A percentile compares a stretch with the other conserved stretches of the same genome.
phyloP scores from a whole-genome alignment of 2,888 invertebrate genomes.

The Hydraecia micacea region DNA sequence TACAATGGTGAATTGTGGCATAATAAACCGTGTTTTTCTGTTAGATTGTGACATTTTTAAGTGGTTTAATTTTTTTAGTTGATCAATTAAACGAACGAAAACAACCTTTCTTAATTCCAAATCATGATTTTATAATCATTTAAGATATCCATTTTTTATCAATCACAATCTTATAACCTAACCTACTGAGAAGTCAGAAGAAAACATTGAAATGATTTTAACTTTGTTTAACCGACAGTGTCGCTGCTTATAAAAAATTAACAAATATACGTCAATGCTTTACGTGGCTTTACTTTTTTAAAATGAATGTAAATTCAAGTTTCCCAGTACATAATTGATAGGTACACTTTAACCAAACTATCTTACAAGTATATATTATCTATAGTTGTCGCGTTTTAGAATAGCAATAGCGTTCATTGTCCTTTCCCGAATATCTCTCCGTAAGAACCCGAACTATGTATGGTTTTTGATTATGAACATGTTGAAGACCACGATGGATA shows the following conservation, averaged over 20 bases:
- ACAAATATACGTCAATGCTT: background rate
- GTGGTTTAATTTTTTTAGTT: background rate
- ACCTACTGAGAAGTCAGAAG: background rate
- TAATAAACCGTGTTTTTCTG: background rate
- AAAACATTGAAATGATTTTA: background rate
- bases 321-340: background rate
- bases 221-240: background rate
- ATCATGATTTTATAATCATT: conserved; percentile 1
- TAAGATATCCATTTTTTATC: background rate
- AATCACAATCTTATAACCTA: background rate
- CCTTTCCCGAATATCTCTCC: background rate
- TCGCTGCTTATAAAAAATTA: background rate
- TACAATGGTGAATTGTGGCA: background rate
- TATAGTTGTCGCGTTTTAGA: background rate
- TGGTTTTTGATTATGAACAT: background rate
- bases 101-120: conserved; percentile 19
- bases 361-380: background rate
- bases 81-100: background rate
- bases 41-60: background rate
- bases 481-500: background rate
- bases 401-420: background rate
- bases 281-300: background rate
- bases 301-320: conserved; percentile 2
- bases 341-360: background rate
- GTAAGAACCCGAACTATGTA: background rate